phyloP scores from a whole-genome alignment of 2,888 invertebrate genomes.

The Tipula vernalis region DNA sequence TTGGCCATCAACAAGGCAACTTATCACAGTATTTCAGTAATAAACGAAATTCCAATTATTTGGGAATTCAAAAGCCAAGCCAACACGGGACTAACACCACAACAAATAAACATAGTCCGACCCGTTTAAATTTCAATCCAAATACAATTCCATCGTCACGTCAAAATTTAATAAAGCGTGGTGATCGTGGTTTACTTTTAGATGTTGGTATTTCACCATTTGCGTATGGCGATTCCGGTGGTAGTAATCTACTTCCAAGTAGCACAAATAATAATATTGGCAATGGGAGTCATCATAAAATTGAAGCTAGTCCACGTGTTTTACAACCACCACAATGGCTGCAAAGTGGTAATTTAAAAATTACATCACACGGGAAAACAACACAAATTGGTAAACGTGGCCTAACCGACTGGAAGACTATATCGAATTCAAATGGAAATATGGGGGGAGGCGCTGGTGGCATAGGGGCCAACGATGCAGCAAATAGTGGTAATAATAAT shows the following conservation, averaged over 20 bases:
- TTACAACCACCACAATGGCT: slow-evolving; percentile 17
- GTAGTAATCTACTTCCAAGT: background rate
- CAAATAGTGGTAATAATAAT: background rate
- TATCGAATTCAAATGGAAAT: slow-evolving; percentile 9
- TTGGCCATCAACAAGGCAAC: background rate
- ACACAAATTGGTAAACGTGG: slow-evolving; percentile 14
- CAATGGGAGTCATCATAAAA: background rate
- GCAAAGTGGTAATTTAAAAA: slow-evolving; percentile 16
- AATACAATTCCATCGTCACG: slow-evolving; percentile 12
- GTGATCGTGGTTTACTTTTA: slow-evolving; percentile 12
- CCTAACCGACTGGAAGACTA: slow-evolving; percentile 18
- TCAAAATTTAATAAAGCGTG: slow-evolving; percentile 13
- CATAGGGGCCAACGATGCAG: background rate
- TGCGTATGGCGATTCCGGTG: background rate
- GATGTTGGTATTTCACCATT: slow-evolving; percentile 15
- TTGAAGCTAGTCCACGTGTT: slow-evolving; percentile 17
- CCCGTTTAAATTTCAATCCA: background rate
- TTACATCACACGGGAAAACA: slow-evolving; percentile 13
- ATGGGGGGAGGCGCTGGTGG: background rate
- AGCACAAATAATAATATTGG: slow-evolving; percentile 11
- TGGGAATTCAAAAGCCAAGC: slow-evolving; percentile 16
- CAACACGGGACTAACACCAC: background rate
- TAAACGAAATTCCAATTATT: slow-evolving; percentile 17
- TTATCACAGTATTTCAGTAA: slow-evolving; percentile 17
- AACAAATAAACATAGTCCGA: background rate